A percentile compares a stretch with the other conserved stretches of the same genome.
Evolutionary conservation across 2,113 vertebrate genomes (phyloP).

Genomic region (Rostratula benghalensis): DNA sequence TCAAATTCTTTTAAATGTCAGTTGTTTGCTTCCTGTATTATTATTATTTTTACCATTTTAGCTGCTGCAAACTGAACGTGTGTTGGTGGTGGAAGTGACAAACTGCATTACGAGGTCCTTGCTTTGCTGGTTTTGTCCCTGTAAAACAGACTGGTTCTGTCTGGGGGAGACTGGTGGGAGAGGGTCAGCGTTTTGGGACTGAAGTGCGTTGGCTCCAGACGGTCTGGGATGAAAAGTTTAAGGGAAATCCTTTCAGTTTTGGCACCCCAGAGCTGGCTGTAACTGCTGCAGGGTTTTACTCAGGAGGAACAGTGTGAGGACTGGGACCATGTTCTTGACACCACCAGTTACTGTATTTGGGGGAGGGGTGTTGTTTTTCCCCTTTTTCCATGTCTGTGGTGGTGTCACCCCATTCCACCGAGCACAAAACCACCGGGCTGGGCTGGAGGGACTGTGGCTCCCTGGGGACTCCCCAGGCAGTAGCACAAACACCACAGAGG

Average conservation of each 20-base stretch:
- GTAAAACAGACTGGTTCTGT: neutral
- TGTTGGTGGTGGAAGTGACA: neutral
- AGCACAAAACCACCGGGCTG: accelerated
- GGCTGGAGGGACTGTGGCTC: neutral
- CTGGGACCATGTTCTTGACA: neutral
- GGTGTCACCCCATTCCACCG: no score
- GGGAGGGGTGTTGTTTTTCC: neutral
- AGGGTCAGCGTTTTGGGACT: neutral
- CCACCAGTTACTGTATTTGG: neutral
- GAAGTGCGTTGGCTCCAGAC: neutral
- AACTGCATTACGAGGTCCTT: neutral
- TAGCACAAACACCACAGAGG: neutral
- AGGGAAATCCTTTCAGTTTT: neutral
- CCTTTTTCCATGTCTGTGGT: neutral
- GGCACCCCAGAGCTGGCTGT: neutral
- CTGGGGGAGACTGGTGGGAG: neutral
- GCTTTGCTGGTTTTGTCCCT: neutral
- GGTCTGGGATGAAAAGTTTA: neutral
- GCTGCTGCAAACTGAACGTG: neutral
- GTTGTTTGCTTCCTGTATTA: neutral
- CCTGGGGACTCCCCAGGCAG: neutral
- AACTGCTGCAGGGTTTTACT: neutral
- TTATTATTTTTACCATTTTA: neutral
- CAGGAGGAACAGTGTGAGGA: neutral
- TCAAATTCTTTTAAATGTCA: neutral